Conservation (phyloP, 2,888 invertebrate genomes). For the Phlogophora meticulosa region DNA sequence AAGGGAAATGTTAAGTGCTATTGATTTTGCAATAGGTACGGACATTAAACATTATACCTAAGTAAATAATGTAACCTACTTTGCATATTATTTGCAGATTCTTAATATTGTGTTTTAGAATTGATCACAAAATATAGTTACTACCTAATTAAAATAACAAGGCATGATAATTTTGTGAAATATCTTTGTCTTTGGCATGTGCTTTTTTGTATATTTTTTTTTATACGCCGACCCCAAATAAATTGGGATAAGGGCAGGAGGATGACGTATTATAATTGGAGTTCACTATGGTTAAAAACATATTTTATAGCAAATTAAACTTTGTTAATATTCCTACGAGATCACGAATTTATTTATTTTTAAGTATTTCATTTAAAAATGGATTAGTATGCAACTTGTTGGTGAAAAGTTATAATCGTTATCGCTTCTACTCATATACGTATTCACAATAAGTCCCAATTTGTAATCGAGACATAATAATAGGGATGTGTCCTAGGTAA, state of each 20-base stretch:
- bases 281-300: conserved; percentile 7
- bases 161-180: conserved; percentile 18
- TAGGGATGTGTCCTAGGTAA: no score
- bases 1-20: background rate
- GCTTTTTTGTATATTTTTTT: conserved; percentile 4
- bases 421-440: no score
- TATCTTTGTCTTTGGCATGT: background rate
- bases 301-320: background rate
- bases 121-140: conserved; percentile 1
- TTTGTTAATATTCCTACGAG: background rate
- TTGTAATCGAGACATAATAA: no score
- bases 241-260: no score
- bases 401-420: background rate
- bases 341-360: conserved; percentile 19
- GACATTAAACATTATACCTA: background rate
- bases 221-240: no score
- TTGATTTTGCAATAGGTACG: background rate
- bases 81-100: conserved; percentile 2
- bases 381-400: background rate
- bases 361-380: background rate
- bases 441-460: no score
- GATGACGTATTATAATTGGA: background rate
- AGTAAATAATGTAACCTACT: conserved; percentile 3
- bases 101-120: background rate
- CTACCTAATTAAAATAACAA: background rate